Percentiles rank a stretch among this genome's conserved stretches.
Evolutionary conservation across 2,888 invertebrate species (phyloP).

Genomic region (Phytoseiulus persimilis): DNA sequence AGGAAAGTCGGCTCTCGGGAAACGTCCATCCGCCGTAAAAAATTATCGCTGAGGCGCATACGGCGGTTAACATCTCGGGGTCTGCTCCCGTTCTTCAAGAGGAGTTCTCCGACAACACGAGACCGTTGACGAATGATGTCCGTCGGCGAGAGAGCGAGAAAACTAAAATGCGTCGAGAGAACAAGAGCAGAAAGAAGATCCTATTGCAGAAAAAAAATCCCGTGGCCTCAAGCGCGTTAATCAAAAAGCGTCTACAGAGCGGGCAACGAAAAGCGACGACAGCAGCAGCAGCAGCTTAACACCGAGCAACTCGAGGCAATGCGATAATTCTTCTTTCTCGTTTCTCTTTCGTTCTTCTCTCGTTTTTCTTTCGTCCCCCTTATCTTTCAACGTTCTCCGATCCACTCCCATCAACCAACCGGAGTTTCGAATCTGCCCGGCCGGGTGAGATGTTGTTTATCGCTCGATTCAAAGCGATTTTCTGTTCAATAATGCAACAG

Average conservation of each 20-base stretch:
- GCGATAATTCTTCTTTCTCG: background rate
- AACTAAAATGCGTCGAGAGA: background rate
- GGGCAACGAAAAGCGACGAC: background rate
- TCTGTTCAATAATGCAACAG: too few relatives aligned
- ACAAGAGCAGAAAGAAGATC: background rate
- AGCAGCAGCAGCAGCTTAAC: background rate
- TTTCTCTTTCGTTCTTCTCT: background rate
- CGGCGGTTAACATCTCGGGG: too few relatives aligned
- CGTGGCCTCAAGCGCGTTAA: background rate
- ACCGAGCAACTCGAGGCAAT: background rate
- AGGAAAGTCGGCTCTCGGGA: too few relatives aligned
- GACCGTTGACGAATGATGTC: background rate
- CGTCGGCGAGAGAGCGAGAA: background rate
- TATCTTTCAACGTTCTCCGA: background rate
- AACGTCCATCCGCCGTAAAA: too few relatives aligned
- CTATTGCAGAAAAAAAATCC: background rate
- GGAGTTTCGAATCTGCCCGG: background rate
- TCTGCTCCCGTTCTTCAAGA: background rate
- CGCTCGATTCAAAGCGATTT: too few relatives aligned
- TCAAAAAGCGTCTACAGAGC: background rate
- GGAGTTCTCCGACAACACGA: background rate
- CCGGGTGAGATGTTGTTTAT: too few relatives aligned
- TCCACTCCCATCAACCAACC: background rate
- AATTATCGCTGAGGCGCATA: too few relatives aligned
- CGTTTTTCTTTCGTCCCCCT: background rate